These are phyloP conservation scores for Digitonthophagus gazella DNA, from an alignment of 2,888 invertebrate species.

Conservation along the genomic window DNA sequence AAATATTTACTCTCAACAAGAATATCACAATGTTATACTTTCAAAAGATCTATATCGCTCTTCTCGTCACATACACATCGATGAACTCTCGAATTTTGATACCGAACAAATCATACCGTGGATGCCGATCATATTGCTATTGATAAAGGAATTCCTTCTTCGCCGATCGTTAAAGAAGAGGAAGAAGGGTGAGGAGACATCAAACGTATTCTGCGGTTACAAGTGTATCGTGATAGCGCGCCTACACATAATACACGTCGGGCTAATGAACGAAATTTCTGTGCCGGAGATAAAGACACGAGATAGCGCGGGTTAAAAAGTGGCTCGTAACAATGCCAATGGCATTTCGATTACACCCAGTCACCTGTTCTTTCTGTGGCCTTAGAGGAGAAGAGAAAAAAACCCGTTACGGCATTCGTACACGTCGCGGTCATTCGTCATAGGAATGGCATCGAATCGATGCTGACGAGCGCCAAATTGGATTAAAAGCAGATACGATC, in stretches of 20 bases:
- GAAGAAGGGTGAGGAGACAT: too few species aligned
- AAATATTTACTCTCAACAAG: background rate
- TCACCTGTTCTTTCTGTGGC: background rate
- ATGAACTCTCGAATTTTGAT: background rate
- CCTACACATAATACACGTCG: background rate
- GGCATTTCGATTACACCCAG: background rate
- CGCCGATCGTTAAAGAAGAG: background rate
- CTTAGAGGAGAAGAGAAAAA: background rate
- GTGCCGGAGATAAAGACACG: background rate
- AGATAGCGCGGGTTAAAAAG: background rate
- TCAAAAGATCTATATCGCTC: background rate
- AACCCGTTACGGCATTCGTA: background rate
- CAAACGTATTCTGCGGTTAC: too few species aligned
- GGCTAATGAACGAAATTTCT: background rate
- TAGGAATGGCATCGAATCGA: slow-evolving; percentile 12
- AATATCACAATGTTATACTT: background rate
- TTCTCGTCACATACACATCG: too few species aligned
- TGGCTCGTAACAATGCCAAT: background rate
- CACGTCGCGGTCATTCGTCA: slow-evolving; percentile 1
- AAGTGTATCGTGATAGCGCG: background rate
- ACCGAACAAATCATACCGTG: background rate
- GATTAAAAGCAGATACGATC: slow-evolving; percentile 11
- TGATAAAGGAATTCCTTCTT: background rate
- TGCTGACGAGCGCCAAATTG: slow-evolving; percentile 9
- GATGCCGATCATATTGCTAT: background rate